Base-by-base conservation (phyloP, 2,113 vertebrate species). In the Lontra canadensis region DNA sequence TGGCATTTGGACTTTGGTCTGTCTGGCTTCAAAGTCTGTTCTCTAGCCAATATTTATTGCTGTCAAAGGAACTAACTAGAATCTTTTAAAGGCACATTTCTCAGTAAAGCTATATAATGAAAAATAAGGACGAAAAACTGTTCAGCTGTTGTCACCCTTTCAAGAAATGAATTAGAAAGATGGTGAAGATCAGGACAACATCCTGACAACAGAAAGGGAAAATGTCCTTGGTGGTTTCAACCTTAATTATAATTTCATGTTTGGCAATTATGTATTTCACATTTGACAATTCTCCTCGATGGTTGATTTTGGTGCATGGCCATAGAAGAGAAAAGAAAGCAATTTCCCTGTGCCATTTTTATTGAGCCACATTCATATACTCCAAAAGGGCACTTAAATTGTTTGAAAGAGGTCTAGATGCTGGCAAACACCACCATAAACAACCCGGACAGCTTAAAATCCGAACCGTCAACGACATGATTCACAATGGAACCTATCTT, bases 351-450 rank as follows among this genome's bases (percentile, higher is more conserved):
- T 29, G 5, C 88, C 73, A 4, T 93, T 95, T 97, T 91, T 93
- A 97, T 69, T 4, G 88, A 44, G 65, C 49, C 84, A 36, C 61
- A 79, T 90, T 74, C 81, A 31, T 89, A 26, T 17, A 42, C 92
- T 96, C 90, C 92, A 76, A 90, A 89, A 91, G 67, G 92, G 67
- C 67, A 86, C 96, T 96, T 95, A 96, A 71, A 87, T 65, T 88
- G 95, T 98, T 94, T 73, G 88, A 90, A 95, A 96, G 97, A 81
- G 94, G 94, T 63, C 97, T 87, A n/a, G 93, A 81, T 7, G 36
- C 97, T 73, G 95, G 95, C 93, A 81, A 94, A 81, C 93, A 73
- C 81, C 92, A 42, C 88, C 81, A 89, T 96, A 93, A 98, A 98
- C 93, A 93, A 98, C 47, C 5, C 0, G 14, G 97, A 94, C 95